Conservation (phyloP, 2,113 vertebrate species). For the Cheirogaleus medius region DNA sequence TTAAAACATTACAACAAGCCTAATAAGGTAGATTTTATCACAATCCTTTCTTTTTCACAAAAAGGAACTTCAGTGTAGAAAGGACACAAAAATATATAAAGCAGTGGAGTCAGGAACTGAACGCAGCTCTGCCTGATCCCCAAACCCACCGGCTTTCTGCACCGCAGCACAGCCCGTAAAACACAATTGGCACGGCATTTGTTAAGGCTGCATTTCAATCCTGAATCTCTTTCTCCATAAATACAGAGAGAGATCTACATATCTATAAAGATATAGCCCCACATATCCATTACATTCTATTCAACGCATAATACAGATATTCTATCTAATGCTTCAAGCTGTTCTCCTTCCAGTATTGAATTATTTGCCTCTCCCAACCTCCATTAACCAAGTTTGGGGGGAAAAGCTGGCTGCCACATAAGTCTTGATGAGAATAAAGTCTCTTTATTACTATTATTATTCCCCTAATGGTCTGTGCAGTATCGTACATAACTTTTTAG, state of each 20-base stretch:
- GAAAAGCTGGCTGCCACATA: slow-evolving; percentile 69
- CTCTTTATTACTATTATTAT: slow-evolving; percentile 81
- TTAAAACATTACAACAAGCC: background rate
- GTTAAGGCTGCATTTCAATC: background rate
- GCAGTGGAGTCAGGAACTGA: background rate
- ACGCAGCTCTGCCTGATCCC: background rate
- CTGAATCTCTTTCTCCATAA: slow-evolving; percentile 32
- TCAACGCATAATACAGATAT: slow-evolving; percentile 35
- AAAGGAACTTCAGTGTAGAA: background rate
- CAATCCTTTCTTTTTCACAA: background rate
- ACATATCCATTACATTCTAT: slow-evolving; percentile 37
- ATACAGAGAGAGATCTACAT: slow-evolving; percentile 57
- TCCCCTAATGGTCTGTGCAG: slow-evolving; percentile 79
- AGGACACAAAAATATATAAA: rapidly evolving
- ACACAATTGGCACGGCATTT: background rate
- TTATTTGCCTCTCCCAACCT: slow-evolving; percentile 69
- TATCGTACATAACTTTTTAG: slow-evolving; percentile 80
- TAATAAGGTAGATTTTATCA: background rate
- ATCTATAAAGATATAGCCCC: slow-evolving; percentile 1
- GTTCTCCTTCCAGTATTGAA: slow-evolving; percentile 48
- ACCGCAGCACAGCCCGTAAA: background rate
- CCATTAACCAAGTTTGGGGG: slow-evolving; percentile 74
- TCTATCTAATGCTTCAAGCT: slow-evolving; percentile 38
- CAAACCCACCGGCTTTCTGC: background rate
- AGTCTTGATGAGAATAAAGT: slow-evolving; percentile 79